Evolutionary conservation across 2,888 invertebrate genomes (phyloP).

Genomic region (Leucoptera coffeella): DNA sequence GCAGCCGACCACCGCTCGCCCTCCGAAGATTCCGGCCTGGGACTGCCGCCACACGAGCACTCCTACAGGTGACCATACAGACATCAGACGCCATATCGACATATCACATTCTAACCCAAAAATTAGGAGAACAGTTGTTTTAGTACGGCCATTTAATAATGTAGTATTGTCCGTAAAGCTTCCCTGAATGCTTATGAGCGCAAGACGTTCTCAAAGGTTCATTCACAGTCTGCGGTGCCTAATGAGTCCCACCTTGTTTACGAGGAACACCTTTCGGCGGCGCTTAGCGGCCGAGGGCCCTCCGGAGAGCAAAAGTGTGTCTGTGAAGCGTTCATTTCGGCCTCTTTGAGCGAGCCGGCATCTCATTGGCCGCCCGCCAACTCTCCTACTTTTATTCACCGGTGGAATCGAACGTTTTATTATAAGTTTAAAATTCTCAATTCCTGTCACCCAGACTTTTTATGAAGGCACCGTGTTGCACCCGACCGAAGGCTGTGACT

Average conservation of each 20-base stretch:
- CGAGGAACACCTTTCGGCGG: conserved; percentile 18
- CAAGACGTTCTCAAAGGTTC: too few species aligned
- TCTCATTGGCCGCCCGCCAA: conserved; percentile 38
- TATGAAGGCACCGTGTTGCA: conserved; percentile 20
- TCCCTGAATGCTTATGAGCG: too few species aligned
- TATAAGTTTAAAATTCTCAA: conserved; percentile 29
- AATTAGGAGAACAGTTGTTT: too few species aligned
- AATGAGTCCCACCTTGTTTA: conserved; percentile 17
- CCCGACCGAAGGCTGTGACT: too few species aligned
- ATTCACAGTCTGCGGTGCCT: too few species aligned
- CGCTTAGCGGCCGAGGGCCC: conserved; percentile 26
- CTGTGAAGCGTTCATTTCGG: conserved; percentile 29
- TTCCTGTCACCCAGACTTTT: conserved; percentile 30
- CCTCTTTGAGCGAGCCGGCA: conserved; percentile 18
- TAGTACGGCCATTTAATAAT: too few species aligned
- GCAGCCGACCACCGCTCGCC: conserved; percentile 75
- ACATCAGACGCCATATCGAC: conserved; percentile 14
- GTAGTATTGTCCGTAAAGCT: too few species aligned
- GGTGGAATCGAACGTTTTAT: conserved; percentile 39
- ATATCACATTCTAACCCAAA: too few species aligned
- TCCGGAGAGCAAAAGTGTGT: conserved; percentile 31
- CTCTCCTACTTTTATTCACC: conserved; percentile 31
- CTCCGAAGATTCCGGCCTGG: conserved; percentile 92
- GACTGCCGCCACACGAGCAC: conserved; percentile 73
- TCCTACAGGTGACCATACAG: conserved; percentile 55